Conservation (phyloP, 2,888 invertebrate genomes). For the Leptopterna dolabrata region DNA sequence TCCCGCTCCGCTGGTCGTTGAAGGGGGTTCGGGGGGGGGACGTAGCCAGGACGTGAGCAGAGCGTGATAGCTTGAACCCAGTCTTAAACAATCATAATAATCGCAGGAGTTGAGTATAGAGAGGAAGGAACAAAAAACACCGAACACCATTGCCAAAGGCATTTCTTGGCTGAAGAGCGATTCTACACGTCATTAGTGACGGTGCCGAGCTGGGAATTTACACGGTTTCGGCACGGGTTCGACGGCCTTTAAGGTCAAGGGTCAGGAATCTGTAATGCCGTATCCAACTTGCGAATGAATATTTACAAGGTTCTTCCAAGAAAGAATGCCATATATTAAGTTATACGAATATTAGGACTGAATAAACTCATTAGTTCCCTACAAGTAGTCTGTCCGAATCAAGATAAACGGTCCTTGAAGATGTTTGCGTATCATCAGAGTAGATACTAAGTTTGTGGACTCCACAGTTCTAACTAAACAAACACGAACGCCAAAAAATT, state of each 20-base stretch:
- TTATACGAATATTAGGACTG: neutral
- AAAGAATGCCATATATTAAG: no score
- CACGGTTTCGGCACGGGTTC: conserved; percentile 3
- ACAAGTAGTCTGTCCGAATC: neutral
- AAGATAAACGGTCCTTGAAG: no score
- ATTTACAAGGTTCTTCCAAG: neutral
- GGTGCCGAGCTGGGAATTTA: neutral
- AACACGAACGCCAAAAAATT: no score
- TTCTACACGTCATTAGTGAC: conserved; percentile 22
- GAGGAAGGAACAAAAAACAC: neutral
- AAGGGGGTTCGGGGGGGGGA: neutral
- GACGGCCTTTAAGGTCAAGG: neutral
- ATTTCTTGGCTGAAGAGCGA: neutral
- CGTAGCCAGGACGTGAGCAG: neutral
- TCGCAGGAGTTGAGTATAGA: neutral
- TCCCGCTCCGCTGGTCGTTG: neutral
- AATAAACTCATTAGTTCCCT: neutral
- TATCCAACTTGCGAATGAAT: neutral
- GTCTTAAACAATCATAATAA: conserved; percentile 15
- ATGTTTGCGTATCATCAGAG: no score
- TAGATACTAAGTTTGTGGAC: no score
- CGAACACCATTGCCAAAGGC: neutral
- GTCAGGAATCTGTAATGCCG: neutral
- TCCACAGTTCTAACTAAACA: no score
- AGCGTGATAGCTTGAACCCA: neutral